phyloP scores from a whole-genome alignment of 1,140 invertebrate genomes.

The Drosophila auraria region DNA sequence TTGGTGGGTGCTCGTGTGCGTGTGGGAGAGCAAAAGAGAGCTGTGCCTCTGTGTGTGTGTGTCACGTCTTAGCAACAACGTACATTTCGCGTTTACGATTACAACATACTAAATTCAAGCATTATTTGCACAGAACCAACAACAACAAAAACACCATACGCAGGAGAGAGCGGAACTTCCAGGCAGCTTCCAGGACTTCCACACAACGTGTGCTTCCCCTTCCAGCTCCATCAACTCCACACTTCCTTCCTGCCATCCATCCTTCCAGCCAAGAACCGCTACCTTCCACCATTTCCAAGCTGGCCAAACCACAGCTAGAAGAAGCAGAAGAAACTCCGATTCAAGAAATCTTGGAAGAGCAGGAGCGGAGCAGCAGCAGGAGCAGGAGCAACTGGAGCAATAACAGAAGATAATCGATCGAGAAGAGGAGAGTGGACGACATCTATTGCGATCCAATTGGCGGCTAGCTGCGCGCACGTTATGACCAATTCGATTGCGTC shows the following conservation, averaged over 20 bases:
- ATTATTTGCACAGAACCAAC: conserved; percentile 68
- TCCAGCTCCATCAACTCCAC: neutral
- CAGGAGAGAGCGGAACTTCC: conserved; percentile 41
- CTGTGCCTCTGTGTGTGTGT: conserved; percentile 58
- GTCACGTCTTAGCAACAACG: conserved; percentile 80
- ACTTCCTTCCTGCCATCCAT: conserved; percentile 7
- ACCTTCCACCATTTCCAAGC: conserved; percentile 35
- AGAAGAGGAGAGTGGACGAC: neutral
- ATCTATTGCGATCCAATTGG: conserved; percentile 47
- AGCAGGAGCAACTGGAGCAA: conserved; percentile 5
- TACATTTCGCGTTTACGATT: conserved; percentile 69
- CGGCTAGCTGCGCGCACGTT: conserved; percentile 72
- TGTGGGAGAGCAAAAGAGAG: conserved; percentile 30
- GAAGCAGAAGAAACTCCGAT: neutral
- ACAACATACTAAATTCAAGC: conserved; percentile 74
- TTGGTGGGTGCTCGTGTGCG: conserved; percentile 15
- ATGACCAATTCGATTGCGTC: conserved; percentile 86
- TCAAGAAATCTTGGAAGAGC: neutral
- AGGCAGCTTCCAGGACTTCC: conserved; percentile 47
- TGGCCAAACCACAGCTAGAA: conserved; percentile 18
- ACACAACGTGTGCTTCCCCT: conserved; percentile 41
- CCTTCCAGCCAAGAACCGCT: conserved; percentile 5
- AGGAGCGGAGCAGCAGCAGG: neutral
- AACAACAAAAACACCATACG: conserved; percentile 28
- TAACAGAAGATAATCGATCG: neutral